Evolutionary conservation across 2,888 invertebrate species (phyloP).

Genomic region (Gryllus longicercus): DNA sequence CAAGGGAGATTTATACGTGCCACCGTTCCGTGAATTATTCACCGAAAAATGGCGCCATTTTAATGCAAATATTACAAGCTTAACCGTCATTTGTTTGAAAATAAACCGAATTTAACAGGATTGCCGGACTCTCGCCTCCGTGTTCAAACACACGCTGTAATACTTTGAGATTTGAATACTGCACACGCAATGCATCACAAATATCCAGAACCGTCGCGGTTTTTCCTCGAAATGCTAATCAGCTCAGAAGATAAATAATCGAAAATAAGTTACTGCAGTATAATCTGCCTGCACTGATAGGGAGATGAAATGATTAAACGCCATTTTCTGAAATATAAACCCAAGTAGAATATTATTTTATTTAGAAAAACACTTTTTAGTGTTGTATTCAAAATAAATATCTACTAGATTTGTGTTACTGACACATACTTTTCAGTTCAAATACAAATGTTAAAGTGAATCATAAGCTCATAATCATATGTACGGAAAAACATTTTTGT

Average conservation of each 20-base stretch:
- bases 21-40: conserved; percentile 5
- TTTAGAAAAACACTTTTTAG: too few relatives aligned
- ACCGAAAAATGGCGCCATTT: conserved; percentile 1
- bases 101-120: conserved; percentile 6
- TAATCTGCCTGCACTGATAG: neutral
- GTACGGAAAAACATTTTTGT: too few relatives aligned
- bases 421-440: too few relatives aligned
- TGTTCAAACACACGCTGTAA: neutral
- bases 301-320: neutral
- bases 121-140: neutral
- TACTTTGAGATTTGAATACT: conserved; percentile 5
- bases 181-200: too few relatives aligned
- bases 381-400: too few relatives aligned
- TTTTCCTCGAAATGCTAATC: neutral
- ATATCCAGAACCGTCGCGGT: neutral
- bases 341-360: too few relatives aligned
- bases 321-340: too few relatives aligned
- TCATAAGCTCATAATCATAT: too few relatives aligned
- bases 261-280: neutral
- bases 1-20: neutral
- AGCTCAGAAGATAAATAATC: neutral
- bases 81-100: neutral
- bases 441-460: too few relatives aligned
- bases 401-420: too few relatives aligned
- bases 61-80: conserved; percentile 2